A percentile compares a stretch with the other conserved stretches of the same genome.
Evolutionary conservation across 2,797 vertebrate species (phyloP).

Genomic region (Silurus aristotelis): DNA sequence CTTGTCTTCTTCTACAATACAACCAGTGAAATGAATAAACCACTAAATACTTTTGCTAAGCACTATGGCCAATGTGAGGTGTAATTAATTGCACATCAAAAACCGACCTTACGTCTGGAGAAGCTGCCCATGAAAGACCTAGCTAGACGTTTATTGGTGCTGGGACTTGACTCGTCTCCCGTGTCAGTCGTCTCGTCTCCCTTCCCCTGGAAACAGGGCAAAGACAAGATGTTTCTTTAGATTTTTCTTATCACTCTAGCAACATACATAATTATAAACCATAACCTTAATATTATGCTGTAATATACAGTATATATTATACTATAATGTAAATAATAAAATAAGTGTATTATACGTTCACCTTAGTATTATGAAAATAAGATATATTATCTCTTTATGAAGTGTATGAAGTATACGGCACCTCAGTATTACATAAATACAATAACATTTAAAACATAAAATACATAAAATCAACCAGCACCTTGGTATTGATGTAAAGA

Average conservation of each 20-base stretch:
- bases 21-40: neutral
- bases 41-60: neutral
- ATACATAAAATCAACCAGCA: neutral
- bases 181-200: slow-evolving; percentile 80
- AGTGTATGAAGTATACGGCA: too few relatives aligned
- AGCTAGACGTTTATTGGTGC: slow-evolving; percentile 75
- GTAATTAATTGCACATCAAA: neutral
- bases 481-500: neutral
- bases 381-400: neutral
- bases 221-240: neutral
- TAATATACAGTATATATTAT: neutral
- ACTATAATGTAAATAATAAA: neutral
- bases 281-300: neutral
- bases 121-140: slow-evolving; percentile 85
- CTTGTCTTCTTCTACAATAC: slow-evolving; percentile 83
- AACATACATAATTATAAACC: neutral
- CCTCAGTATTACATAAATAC: too few relatives aligned
- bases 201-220: slow-evolving; percentile 73
- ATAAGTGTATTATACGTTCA: too few relatives aligned
- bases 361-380: neutral
- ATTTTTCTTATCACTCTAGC: neutral
- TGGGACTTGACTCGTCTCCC: slow-evolving; percentile 75
- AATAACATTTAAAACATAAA: neutral
- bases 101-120: slow-evolving; percentile 88
- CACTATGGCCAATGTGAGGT: neutral